Conservation (phyloP, 2,888 invertebrate species). For the Caenorhabditis sp. region DNA sequence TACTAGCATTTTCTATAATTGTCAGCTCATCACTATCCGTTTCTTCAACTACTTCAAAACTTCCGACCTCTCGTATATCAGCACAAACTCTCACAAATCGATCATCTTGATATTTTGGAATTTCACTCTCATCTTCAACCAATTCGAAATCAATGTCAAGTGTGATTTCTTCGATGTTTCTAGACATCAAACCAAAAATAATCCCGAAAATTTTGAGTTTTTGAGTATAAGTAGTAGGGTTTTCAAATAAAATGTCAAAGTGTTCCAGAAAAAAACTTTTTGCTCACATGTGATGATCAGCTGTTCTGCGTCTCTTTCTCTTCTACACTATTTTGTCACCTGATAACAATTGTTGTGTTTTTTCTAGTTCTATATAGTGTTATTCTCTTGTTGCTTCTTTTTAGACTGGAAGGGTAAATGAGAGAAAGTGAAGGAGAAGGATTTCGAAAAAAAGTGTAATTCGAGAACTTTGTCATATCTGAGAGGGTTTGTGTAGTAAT, state of each 20-base stretch:
- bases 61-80: background rate
- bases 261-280: background rate
- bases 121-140: background rate
- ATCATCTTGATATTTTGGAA: background rate
- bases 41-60: background rate
- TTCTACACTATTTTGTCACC: background rate
- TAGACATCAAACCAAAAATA: background rate
- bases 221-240: background rate
- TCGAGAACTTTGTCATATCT: conserved; percentile 7
- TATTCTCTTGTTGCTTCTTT: background rate
- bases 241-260: background rate
- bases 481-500: background rate
- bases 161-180: background rate
- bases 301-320: background rate
- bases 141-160: background rate
- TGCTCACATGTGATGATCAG: background rate
- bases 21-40: background rate
- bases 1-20: background rate
- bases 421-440: conserved; percentile 5
- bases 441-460: conserved; percentile 4
- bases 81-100: background rate
- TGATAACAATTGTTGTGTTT: background rate
- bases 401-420: background rate
- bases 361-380: too few relatives aligned
- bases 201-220: background rate